Conservation (phyloP, 2,888 invertebrate genomes). For the Eupithecia centaureata region DNA sequence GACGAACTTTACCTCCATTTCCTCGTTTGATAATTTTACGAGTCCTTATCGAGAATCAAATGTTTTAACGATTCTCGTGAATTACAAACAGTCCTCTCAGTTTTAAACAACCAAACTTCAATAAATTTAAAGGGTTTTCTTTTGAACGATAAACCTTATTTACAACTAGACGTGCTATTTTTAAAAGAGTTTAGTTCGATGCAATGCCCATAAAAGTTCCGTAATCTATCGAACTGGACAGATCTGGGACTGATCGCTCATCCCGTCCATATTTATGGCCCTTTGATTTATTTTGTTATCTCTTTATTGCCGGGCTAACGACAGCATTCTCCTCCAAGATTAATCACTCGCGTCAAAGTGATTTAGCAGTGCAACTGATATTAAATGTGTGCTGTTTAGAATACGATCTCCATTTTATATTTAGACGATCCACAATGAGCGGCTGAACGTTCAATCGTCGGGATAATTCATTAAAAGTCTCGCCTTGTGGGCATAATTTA, state of each 20-base stretch:
- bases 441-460: constrained; percentile 70
- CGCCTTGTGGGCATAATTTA: constrained; percentile 50
- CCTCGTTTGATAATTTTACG: constrained; percentile 45
- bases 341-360: constrained; percentile 81
- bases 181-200: constrained; percentile 69
- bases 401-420: constrained; percentile 74
- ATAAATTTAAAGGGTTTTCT: constrained; percentile 54
- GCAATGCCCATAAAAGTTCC: constrained; percentile 73
- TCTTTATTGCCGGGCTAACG: constrained; percentile 82
- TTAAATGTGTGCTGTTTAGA: constrained; percentile 80
- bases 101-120: constrained; percentile 42
- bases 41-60: constrained; percentile 44
- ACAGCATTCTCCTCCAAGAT: constrained; percentile 82
- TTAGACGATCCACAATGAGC: constrained; percentile 68
- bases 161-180: constrained; percentile 72
- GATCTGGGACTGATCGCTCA: constrained; percentile 79
- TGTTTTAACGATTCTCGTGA: constrained; percentile 57
- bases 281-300: constrained; percentile 84
- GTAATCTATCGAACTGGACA: constrained; percentile 74
- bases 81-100: constrained; percentile 48
- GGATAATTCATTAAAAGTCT: constrained; percentile 58
- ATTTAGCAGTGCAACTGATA: constrained; percentile 83
- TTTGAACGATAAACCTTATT: constrained; percentile 74
- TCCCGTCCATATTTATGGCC: constrained; percentile 78
- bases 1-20: constrained; percentile 53